Conservation (phyloP, 2,888 invertebrate species). For the Lochmaea crataegi region DNA sequence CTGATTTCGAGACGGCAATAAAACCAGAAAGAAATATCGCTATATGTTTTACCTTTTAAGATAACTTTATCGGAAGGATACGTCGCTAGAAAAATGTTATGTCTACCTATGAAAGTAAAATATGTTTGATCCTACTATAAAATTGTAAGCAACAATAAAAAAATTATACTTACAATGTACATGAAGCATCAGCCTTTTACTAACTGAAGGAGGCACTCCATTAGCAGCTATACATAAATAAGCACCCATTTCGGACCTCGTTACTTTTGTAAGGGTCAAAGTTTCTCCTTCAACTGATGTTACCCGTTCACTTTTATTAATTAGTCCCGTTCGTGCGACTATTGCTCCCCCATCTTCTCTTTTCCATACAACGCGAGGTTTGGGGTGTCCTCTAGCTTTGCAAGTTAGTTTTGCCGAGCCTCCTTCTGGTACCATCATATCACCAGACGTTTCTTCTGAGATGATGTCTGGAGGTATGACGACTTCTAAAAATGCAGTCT, state of each 20-base stretch:
- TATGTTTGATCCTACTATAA: neutral
- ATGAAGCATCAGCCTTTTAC: constrained; percentile 91
- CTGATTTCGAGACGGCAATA: constrained; percentile 24
- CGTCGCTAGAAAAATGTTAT: neutral
- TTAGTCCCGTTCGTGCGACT: constrained; percentile 78
- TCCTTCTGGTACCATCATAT: constrained; percentile 95
- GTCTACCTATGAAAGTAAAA: neutral
- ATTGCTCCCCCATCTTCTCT: constrained; percentile 88
- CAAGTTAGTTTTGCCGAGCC: constrained; percentile 89
- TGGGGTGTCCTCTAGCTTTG: constrained; percentile 86
- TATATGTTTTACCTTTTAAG: neutral
- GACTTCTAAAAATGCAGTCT: constrained; percentile 81
- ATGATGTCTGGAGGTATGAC: constrained; percentile 92
- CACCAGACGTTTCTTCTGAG: constrained; percentile 91
- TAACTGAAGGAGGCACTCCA: constrained; percentile 88
- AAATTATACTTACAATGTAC: constrained; percentile 84
- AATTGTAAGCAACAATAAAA: neutral
- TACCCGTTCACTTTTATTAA: constrained; percentile 83
- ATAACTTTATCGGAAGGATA: neutral
- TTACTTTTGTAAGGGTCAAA: constrained; percentile 85
- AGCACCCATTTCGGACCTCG: constrained; percentile 89
- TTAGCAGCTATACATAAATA: constrained; percentile 91
- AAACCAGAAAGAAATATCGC: constrained; percentile 18
- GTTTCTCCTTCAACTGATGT: constrained; percentile 82
- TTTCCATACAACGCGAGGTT: constrained; percentile 87